phyloP scores from a whole-genome alignment of 2,113 vertebrate species.

The Hippocampus mohnikei region DNA sequence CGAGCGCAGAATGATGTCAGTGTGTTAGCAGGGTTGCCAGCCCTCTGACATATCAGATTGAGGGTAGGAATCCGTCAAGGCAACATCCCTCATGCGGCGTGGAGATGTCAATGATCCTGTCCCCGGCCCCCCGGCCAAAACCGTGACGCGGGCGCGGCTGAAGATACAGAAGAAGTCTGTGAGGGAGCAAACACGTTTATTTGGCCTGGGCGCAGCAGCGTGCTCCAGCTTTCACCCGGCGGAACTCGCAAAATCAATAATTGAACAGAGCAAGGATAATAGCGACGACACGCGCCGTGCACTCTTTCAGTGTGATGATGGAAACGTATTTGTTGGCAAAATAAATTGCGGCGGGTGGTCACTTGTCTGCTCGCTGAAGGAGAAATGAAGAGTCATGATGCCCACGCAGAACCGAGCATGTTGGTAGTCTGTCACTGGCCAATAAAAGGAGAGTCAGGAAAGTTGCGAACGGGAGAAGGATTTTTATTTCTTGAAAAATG shows the following conservation, averaged over 20 bases:
- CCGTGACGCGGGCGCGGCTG: slow-evolving; percentile 10
- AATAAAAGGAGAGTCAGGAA: slow-evolving; percentile 6
- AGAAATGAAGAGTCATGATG: slow-evolving; percentile 25
- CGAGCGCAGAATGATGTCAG: slow-evolving; percentile 28
- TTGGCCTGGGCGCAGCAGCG: slow-evolving; percentile 37
- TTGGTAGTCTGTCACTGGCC: slow-evolving; percentile 3
- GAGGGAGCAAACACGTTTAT: slow-evolving; percentile 62
- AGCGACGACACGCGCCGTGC: slow-evolving; percentile 47
- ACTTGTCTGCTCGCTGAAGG: slow-evolving; percentile 32
- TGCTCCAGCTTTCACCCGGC: slow-evolving; percentile 49
- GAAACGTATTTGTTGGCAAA: slow-evolving; percentile 60
- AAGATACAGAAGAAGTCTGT: slow-evolving; percentile 42
- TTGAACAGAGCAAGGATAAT: slow-evolving; percentile 67
- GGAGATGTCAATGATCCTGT: slow-evolving; percentile 26
- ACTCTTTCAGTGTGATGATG: slow-evolving; percentile 31
- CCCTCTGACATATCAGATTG: slow-evolving; percentile 36
- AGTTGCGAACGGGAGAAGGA: background rate
- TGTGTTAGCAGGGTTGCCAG: slow-evolving; percentile 24
- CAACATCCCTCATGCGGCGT: slow-evolving; percentile 12
- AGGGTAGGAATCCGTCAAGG: slow-evolving; percentile 19
- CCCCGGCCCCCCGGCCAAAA: slow-evolving; percentile 12
- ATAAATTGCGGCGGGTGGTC: slow-evolving; percentile 50
- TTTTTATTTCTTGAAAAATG: no score
- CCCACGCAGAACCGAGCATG: background rate
- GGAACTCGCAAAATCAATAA: slow-evolving; percentile 64